Percentiles rank a stretch among this genome's conserved stretches.
Evolutionary conservation across 2,113 vertebrate species (phyloP).

Genomic region (Rana temporaria): DNA sequence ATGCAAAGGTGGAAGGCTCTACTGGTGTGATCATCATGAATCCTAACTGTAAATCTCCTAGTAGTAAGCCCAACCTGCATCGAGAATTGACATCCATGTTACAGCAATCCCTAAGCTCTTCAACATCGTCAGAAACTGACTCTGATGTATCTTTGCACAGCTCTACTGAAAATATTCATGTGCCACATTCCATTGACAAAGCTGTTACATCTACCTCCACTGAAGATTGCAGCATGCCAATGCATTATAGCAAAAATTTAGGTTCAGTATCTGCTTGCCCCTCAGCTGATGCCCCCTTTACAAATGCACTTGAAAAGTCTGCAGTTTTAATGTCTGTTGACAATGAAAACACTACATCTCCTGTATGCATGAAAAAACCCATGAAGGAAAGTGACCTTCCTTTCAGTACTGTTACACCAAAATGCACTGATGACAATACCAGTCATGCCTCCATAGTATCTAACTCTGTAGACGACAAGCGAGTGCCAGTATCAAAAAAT

Average conservation of each 20-base stretch:
- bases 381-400: constrained; percentile 74
- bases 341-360: constrained; percentile 71
- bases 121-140: constrained; percentile 73
- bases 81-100: constrained; percentile 70
- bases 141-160: constrained; percentile 71
- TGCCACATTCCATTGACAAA: constrained; percentile 78
- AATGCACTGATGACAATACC: constrained; percentile 72
- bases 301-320: constrained; percentile 77
- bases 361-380: constrained; percentile 76
- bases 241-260: constrained; percentile 77
- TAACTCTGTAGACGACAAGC: constrained; percentile 69
- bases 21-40: constrained; percentile 84
- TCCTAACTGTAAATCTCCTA: constrained; percentile 83
- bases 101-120: constrained; percentile 72
- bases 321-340: constrained; percentile 81
- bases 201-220: constrained; percentile 81
- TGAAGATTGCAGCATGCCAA: constrained; percentile 78
- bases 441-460: constrained; percentile 64
- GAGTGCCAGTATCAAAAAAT: constrained; percentile 66
- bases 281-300: constrained; percentile 78
- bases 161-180: constrained; percentile 73
- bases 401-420: constrained; percentile 77
- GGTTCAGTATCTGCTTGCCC: constrained; percentile 75
- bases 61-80: constrained; percentile 74
- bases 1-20: constrained; percentile 77